phyloP scores from a whole-genome alignment of 2,113 vertebrate genomes.

The Hyaena hyaena region DNA sequence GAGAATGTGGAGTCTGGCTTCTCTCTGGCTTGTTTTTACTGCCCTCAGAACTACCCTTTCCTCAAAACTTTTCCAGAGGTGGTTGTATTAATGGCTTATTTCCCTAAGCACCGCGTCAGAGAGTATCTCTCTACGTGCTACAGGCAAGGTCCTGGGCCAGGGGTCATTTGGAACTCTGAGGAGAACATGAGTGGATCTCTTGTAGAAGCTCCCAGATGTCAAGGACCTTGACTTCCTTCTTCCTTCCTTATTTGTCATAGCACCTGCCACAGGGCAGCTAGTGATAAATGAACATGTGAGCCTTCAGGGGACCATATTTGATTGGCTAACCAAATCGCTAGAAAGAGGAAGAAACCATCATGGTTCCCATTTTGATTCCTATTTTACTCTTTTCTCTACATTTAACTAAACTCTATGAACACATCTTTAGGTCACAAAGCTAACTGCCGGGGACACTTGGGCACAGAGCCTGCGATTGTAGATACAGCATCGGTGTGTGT shows the following conservation, averaged over 20 bases:
- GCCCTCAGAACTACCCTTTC: not conserved
- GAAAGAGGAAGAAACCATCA: not conserved
- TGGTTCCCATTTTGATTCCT: not conserved
- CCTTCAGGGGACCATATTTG: not conserved
- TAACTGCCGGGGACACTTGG: no score
- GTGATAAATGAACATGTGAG: accelerated
- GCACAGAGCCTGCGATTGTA: not conserved
- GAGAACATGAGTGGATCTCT: no score
- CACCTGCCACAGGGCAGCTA: not conserved
- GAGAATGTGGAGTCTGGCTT: not conserved
- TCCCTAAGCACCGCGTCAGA: not conserved
- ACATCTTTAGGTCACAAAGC: not conserved
- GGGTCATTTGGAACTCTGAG: not conserved
- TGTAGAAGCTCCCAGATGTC: not conserved
- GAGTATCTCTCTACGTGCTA: not conserved
- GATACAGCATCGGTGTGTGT: not conserved
- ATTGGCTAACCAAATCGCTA: no score
- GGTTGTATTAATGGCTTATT: not conserved
- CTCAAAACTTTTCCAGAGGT: not conserved
- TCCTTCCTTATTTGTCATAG: not conserved
- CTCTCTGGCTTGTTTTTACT: not conserved
- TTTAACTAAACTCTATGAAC: not conserved
- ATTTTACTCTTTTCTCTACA: not conserved
- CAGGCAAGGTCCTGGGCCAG: not conserved
- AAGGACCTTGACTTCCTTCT: accelerated